Evolutionary conservation across 1,140 invertebrate species (phyloP), one percentile per base, ranked within the genome.

Genomic region (Doryteuthis pealeii): DNA sequence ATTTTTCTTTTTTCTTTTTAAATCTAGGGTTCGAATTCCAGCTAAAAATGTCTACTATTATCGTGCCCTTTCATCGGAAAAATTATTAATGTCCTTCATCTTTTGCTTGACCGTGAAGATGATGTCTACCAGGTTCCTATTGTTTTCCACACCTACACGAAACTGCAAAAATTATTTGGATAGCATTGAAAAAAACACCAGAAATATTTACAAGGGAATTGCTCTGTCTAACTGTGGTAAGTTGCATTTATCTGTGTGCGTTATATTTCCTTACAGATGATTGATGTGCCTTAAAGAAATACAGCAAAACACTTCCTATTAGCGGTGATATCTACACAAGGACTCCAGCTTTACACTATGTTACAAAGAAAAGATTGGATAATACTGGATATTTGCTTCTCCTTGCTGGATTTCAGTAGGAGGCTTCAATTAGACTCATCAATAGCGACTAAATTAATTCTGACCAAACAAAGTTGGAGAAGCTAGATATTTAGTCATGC

Each of bases 91-190:
- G 30, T 97, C 95, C 78, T 94, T 99, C 87, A 93, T 95, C 0
- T 98, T 98, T 86, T 93, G 92, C 28, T 99, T 85, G 96, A 99
- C 89, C 91, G 91, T 68, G 96, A 98, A 87, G 92, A 94, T 77
- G 94, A 95, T 80, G 91, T 96, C 2, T 98, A 97, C 85, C 96
- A 98, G 84, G 99, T 89, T 91, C 94, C 0, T 91, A 98, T 80
- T 93, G 93, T 14, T 95, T 93, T 80, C 97, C 97, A 99, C 87
- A 96, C 96, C 1, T 99, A 98, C 89, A 94, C 95, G 0, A 90
- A 94, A 66, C 90, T 95, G 72, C 93, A 97, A 86, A n/a, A 93
- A 93, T 62, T 94, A 97, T 88, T 88, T 99, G 71, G 91, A 93
- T 76, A 87, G 91, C 67, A 90, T 96, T 82, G 94, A 94, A 83